Percentiles rank a stretch among this genome's conserved stretches.
Evolutionary conservation across 2,797 vertebrate genomes (phyloP).

Genomic region (Anguilla obscura): DNA sequence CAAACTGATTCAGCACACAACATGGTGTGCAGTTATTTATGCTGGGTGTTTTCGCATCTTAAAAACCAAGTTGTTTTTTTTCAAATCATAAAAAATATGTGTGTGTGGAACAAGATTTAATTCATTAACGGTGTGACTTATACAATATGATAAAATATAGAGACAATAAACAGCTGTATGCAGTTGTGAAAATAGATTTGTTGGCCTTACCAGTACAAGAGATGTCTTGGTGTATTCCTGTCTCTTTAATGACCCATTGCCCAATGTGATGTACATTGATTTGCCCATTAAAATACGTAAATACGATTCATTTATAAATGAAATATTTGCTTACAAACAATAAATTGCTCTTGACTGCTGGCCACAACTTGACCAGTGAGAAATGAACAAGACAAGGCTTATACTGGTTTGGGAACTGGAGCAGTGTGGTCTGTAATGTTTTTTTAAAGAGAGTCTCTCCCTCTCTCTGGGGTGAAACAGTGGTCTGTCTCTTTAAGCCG

Average conservation of each 20-base stretch:
- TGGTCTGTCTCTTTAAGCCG: conserved; percentile 20
- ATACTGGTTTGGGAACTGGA: not conserved
- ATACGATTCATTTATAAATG: not conserved
- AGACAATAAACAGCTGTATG: not conserved
- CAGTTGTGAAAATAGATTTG: not conserved
- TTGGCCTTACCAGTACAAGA: not conserved
- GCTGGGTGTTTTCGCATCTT: not conserved
- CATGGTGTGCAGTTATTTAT: conserved; percentile 8
- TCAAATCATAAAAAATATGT: not conserved
- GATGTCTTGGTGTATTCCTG: conserved; percentile 19
- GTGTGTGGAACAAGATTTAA: not conserved
- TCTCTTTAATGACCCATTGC: conserved; percentile 53
- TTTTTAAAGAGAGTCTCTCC: not conserved
- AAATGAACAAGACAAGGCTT: not conserved
- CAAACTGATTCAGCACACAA: not conserved
- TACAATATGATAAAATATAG: no score
- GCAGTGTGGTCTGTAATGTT: not conserved
- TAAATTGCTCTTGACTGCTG: not conserved
- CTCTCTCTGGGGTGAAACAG: not conserved
- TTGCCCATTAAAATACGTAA: not conserved
- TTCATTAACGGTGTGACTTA: not conserved
- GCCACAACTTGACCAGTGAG: not conserved
- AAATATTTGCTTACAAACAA: not conserved
- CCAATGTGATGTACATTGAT: not conserved
- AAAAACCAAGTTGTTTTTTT: not conserved